These are phyloP conservation scores for Drosophila merina DNA, from an alignment of 2,888 invertebrate genomes.

Conservation along the genomic window DNA sequence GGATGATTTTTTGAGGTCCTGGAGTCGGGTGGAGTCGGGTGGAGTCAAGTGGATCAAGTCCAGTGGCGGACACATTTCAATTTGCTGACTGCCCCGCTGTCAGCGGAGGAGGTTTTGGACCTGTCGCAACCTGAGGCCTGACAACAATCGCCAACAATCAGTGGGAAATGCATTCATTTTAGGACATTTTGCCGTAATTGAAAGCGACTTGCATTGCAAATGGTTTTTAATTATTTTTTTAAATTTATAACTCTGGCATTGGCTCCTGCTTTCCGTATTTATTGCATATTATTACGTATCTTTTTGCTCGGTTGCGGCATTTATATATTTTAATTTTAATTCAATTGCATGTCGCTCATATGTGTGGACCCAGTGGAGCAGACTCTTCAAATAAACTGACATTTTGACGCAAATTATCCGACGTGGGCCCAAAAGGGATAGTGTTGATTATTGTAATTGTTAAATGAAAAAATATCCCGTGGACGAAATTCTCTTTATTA, in stretches of 20 bases:
- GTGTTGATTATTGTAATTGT: constrained; percentile 49
- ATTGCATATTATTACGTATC: constrained; percentile 66
- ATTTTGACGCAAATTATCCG: constrained; percentile 77
- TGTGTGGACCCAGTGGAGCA: constrained; percentile 31
- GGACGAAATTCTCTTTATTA: background rate
- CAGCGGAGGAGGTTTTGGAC: constrained; percentile 39
- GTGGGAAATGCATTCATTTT: constrained; percentile 66
- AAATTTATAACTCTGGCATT: constrained; percentile 71
- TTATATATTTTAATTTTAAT: constrained; percentile 76
- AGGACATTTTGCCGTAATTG: constrained; percentile 78
- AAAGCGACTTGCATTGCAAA: constrained; percentile 59
- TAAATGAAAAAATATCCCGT: constrained; percentile 32
- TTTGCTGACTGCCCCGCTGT: constrained; percentile 50
- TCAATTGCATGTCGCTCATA: constrained; percentile 73
- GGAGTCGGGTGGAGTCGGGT: constrained; percentile 8
- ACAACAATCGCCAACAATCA: constrained; percentile 71
- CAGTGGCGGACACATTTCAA: constrained; percentile 58
- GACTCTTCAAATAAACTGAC: constrained; percentile 72
- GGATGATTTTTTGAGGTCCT: background rate
- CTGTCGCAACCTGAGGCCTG: constrained; percentile 46
- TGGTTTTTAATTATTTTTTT: constrained; percentile 77
- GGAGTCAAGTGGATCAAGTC: constrained; percentile 54
- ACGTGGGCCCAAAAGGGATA: constrained; percentile 49
- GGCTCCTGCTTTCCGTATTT: constrained; percentile 37
- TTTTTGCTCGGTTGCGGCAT: constrained; percentile 41